Conservation (phyloP, 2,113 vertebrate genomes). For the Cyprinodon brontotheroides region DNA sequence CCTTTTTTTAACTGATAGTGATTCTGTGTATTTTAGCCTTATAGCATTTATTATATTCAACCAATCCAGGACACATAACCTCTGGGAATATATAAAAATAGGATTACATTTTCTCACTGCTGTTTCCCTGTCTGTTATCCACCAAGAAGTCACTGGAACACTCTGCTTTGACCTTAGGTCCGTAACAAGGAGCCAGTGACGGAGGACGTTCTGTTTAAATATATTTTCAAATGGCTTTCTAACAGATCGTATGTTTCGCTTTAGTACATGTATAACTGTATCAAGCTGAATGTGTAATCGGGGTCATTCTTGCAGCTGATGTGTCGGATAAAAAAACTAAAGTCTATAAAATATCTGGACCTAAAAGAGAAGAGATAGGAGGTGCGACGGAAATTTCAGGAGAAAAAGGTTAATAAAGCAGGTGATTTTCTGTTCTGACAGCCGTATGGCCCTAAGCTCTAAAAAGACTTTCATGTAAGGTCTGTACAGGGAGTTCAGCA, state of each 20-base stretch:
- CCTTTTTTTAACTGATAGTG: conserved; percentile 13
- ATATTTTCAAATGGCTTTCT: too few relatives aligned
- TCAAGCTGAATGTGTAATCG: conserved; percentile 24
- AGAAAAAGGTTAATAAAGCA: neutral
- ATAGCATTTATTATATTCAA: conserved; percentile 44
- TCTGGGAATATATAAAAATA: conserved; percentile 73
- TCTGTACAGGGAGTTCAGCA: conserved; percentile 6
- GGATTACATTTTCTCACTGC: conserved; percentile 61
- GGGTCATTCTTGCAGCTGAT: neutral
- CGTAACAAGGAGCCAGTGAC: neutral
- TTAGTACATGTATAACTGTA: conserved; percentile 9
- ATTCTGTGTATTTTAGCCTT: neutral
- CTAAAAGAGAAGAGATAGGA: neutral
- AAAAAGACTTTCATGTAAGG: neutral
- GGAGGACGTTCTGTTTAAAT: too few relatives aligned
- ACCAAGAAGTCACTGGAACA: neutral
- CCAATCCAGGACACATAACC: conserved; percentile 75
- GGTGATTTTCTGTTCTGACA: neutral
- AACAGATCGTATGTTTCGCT: too few relatives aligned
- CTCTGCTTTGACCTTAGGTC: neutral
- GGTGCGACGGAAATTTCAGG: neutral
- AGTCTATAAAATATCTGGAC: neutral
- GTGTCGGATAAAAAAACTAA: neutral
- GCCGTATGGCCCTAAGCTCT: neutral
- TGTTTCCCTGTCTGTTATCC: conserved; percentile 13